phyloP scores from a whole-genome alignment of 2,113 vertebrate genomes.

The Cisticola juncidis region DNA sequence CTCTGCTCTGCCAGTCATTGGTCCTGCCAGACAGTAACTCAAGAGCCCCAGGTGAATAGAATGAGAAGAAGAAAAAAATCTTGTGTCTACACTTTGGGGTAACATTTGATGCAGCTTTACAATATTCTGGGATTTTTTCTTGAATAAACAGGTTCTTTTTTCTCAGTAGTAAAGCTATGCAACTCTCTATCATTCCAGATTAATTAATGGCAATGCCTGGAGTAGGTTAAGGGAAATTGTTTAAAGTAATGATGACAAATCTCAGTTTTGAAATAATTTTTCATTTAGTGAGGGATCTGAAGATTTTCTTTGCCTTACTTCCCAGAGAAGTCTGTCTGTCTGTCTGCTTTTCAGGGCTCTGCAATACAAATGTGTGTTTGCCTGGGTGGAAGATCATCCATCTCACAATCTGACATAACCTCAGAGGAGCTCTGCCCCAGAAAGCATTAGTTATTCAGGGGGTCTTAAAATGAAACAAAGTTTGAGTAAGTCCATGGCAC shows the following conservation, averaged over 20 bases:
- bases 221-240: neutral
- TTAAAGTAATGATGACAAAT: neutral
- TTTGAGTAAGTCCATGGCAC: neutral
- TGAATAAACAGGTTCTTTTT: neutral
- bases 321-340: neutral
- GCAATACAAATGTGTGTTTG: neutral
- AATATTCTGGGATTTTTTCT: neutral
- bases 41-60: neutral
- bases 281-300: neutral
- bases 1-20: neutral
- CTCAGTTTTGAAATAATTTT: neutral
- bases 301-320: neutral
- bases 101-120: neutral
- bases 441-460: neutral
- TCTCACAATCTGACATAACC: neutral
- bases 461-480: neutral
- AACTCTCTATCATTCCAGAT: neutral
- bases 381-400: neutral
- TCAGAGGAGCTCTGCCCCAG: neutral
- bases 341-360: neutral
- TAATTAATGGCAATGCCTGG: neutral
- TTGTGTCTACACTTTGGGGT: neutral
- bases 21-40: neutral
- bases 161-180: neutral
- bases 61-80: neutral